A percentile compares a stretch with the other conserved stretches of the same genome.
phyloP scores from a whole-genome alignment of 2,113 vertebrate genomes.

The Budorcas taxicolor region DNA sequence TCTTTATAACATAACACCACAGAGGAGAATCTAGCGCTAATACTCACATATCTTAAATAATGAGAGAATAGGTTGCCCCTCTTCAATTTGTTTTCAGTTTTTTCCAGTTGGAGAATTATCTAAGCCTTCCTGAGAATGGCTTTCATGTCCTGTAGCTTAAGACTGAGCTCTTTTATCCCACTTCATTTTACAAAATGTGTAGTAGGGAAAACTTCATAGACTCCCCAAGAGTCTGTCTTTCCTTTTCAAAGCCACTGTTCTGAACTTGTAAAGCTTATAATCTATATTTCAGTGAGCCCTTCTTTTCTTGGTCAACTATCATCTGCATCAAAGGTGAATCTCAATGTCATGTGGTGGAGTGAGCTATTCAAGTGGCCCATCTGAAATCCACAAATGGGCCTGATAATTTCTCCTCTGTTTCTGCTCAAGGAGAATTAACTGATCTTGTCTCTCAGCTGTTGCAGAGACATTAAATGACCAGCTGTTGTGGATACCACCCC shows the following conservation, averaged over 20 bases:
- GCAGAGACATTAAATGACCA: constrained; percentile 56
- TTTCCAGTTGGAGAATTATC: neutral
- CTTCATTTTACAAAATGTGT: neutral
- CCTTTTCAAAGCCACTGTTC: neutral
- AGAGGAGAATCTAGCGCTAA: neutral
- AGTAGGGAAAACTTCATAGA: neutral
- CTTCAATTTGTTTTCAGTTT: neutral
- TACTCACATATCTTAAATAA: neutral
- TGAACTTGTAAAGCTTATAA: neutral
- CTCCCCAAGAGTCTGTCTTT: neutral
- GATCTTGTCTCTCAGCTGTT: constrained; percentile 52
- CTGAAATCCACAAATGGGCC: constrained; percentile 61
- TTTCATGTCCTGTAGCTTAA: neutral
- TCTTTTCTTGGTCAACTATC: neutral
- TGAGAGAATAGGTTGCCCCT: fast-evolving
- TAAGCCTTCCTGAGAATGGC: neutral
- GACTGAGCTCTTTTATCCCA: neutral
- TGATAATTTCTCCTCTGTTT: constrained; percentile 62
- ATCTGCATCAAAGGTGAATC: neutral
- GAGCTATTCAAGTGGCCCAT: neutral
- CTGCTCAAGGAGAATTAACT: constrained; percentile 64
- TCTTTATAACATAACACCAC: neutral
- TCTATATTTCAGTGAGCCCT: neutral
- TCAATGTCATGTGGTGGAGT: neutral
- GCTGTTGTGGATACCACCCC: neutral